Evolutionary conservation across 2,888 invertebrate species (phyloP), one percentile per base, ranked within the genome.

Genomic region (Drosophila engyochracea): DNA sequence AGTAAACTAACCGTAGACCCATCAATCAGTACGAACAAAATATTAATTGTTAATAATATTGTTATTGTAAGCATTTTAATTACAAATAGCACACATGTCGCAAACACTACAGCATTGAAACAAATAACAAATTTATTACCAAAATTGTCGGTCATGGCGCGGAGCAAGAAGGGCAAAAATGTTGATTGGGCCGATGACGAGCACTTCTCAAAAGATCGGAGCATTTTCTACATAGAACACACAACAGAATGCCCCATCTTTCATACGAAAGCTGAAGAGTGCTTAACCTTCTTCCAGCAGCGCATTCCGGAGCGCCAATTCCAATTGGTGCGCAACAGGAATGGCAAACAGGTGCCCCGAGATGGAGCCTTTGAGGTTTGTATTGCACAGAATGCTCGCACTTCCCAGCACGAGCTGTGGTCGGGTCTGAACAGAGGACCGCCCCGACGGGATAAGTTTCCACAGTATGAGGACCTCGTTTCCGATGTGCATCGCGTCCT

Each of bases 371-470:
- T 93, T 64, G 93, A 93, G 83, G 90, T 93, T 4, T 60, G 69
- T 0, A 79, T 93, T 51, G 77, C 91, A 1, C 92, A 93, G 62
- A 92, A 91, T 76, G 93, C 93, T 0, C 89, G 91, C 57, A 92
- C 92, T 14, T 91, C 92, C 3, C 53, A 78, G 30, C 80, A 89
- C 16, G 30, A 73, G 5, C 10, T 92, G 22, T 92, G 92, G 92
- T 85, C 85, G 22, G 93, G 93, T 5, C 22, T 93, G 12, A 79
- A 80, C 1, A 80, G 73, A 25, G 93, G 93, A 4, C 93, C 93
- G 3, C 93, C 93, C 3, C 79, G 93, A 3, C 85, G 91, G 5
- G 93, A 93, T 61, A 93, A 93, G 76, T 92, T 93, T 73, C 92
- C 92, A 1, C 25, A 35, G 4, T 93, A 74, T 55, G 88, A 88